Percentiles rank a stretch among this genome's conserved stretches.
Conservation (phyloP, 2,888 invertebrate species). For the Podabrus alpinus region DNA sequence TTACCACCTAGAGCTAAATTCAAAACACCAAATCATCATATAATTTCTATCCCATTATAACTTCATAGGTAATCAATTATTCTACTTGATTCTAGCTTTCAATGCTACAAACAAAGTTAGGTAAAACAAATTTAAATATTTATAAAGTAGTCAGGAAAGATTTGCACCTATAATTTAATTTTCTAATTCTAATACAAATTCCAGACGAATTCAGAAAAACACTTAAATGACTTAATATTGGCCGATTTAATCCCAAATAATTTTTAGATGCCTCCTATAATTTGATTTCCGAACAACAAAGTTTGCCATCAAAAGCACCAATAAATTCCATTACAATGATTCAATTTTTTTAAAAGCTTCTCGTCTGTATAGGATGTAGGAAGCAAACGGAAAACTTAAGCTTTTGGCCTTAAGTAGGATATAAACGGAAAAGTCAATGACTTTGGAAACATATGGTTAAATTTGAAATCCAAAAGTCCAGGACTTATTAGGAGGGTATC, state of each 20-base stretch:
- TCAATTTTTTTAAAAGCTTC: background rate
- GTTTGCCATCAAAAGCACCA: background rate
- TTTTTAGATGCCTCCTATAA: background rate
- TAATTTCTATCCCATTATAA: background rate
- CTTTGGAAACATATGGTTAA: conserved; percentile 33
- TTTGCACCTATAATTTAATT: background rate
- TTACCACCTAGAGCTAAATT: background rate
- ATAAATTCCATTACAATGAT: background rate
- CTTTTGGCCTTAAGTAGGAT: background rate
- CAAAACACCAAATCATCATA: background rate
- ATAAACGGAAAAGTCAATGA: conserved; percentile 36
- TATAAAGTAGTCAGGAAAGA: background rate
- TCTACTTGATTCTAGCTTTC: background rate
- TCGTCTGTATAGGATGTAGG: background rate
- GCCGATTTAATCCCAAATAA: background rate
- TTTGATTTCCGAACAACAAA: background rate
- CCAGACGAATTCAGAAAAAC: background rate
- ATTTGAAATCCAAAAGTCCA: conserved; percentile 32
- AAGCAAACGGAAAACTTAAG: background rate
- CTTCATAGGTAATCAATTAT: background rate
- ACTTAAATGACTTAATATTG: no score
- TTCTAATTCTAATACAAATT: background rate
- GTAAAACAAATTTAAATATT: background rate
- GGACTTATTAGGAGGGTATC: conserved; percentile 43
- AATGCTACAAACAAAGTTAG: background rate